These are phyloP conservation scores for Syndactyla subalaris DNA, from an alignment of 2,797 vertebrate genomes.

Conservation along the genomic window DNA sequence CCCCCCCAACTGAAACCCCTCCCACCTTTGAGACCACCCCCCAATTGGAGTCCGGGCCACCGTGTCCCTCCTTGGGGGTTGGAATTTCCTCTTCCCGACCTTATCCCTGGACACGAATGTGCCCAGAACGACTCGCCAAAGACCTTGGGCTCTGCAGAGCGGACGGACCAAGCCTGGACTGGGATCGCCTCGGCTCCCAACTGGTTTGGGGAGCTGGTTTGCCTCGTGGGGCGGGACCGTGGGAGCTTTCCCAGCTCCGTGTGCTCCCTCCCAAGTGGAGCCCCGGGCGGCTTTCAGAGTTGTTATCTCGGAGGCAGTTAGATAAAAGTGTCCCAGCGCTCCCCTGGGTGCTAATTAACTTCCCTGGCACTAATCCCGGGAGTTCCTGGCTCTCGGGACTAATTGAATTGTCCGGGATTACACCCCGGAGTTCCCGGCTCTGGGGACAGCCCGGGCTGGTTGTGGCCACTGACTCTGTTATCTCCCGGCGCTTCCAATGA, in stretches of 20 bases:
- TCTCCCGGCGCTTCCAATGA: no score
- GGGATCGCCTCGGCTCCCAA: not conserved
- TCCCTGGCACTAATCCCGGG: not conserved
- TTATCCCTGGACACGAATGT: not conserved
- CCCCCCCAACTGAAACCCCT: no score
- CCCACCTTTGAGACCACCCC: no score
- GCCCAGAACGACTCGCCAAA: not conserved
- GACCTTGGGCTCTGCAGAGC: not conserved
- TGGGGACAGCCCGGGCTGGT: no score
- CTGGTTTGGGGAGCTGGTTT: not conserved
- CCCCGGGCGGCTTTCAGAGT: not conserved
- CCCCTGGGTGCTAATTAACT: not conserved
- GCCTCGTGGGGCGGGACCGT: not conserved
- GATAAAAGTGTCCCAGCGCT: not conserved
- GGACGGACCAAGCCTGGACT: not conserved
- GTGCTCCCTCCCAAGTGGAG: not conserved
- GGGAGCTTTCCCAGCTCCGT: not conserved
- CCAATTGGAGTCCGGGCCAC: no score
- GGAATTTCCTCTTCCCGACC: no score
- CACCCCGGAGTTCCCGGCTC: not conserved
- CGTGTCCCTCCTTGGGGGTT: no score
- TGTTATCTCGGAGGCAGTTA: not conserved
- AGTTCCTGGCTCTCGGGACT: not conserved
- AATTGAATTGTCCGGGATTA: not conserved
- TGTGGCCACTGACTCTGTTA: no score